These are phyloP conservation scores for Diloba caeruleocephala DNA, from an alignment of 2,888 invertebrate genomes.

Conservation along the genomic window DNA sequence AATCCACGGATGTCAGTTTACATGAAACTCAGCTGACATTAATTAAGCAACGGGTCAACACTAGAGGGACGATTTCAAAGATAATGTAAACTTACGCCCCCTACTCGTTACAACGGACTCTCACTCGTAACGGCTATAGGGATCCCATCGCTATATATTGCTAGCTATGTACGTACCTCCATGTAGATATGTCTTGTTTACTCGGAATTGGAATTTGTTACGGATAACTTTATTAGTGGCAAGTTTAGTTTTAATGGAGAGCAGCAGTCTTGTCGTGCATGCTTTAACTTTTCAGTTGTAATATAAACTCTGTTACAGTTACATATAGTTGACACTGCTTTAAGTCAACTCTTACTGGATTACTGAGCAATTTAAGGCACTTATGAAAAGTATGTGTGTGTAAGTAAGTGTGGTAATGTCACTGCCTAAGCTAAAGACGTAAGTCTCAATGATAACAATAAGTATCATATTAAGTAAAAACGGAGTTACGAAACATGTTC, in stretches of 20 bases:
- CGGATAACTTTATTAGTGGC: slow-evolving; percentile 66
- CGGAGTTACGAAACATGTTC: slow-evolving; percentile 29
- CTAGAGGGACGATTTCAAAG: slow-evolving; percentile 30
- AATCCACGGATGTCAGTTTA: slow-evolving; percentile 10
- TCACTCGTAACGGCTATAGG: slow-evolving; percentile 53
- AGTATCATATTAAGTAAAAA: slow-evolving; percentile 46
- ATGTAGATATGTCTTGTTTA: slow-evolving; percentile 60
- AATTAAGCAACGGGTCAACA: slow-evolving; percentile 40
- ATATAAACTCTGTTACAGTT: slow-evolving; percentile 38
- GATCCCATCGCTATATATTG: slow-evolving; percentile 57
- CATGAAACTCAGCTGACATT: slow-evolving; percentile 24
- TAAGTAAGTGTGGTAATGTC: too few species aligned
- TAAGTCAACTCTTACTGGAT: slow-evolving; percentile 31
- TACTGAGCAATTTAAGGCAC: slow-evolving; percentile 49
- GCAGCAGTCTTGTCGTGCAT: slow-evolving; percentile 56
- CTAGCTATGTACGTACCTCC: slow-evolving; percentile 46
- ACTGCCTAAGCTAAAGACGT: slow-evolving; percentile 48
- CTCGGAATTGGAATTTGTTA: slow-evolving; percentile 71
- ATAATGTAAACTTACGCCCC: slow-evolving; percentile 39
- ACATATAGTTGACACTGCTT: slow-evolving; percentile 43
- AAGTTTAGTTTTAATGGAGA: slow-evolving; percentile 72
- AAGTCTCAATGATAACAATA: slow-evolving; percentile 40
- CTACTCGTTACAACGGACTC: slow-evolving; percentile 28
- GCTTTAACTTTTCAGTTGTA: slow-evolving; percentile 22
- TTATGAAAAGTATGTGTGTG: slow-evolving; percentile 46